phyloP scores from a whole-genome alignment of 2,113 vertebrate genomes.

The Malurus elegans region DNA sequence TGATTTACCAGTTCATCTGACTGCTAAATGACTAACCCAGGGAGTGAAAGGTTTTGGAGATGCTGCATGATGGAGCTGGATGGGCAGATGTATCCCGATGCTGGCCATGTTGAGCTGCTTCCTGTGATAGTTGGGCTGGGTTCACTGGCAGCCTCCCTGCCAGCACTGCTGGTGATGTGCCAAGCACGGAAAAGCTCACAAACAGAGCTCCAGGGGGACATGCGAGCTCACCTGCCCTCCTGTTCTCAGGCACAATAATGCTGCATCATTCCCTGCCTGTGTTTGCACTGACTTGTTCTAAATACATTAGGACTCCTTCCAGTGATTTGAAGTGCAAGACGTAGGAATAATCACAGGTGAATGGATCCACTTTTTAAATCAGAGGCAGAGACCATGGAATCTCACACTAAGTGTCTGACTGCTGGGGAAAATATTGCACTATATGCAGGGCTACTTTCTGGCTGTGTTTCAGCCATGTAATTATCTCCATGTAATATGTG shows the following conservation, averaged over 20 bases:
- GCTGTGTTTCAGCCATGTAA: not conserved
- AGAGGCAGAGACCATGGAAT: not conserved
- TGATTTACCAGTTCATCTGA: not conserved
- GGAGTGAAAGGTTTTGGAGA: not conserved
- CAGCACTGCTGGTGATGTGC: not conserved
- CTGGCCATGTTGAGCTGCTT: not conserved
- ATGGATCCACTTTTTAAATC: not conserved
- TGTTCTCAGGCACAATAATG: not conserved
- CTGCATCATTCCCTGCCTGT: not conserved
- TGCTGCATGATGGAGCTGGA: not conserved
- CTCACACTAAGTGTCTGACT: not conserved
- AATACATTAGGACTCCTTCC: not conserved
- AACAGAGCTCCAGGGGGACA: not conserved
- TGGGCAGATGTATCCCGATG: not conserved
- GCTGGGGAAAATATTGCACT: not conserved
- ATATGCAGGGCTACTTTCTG: not conserved
- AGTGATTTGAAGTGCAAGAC: not conserved
- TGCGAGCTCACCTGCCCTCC: not conserved
- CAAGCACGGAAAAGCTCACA: not conserved
- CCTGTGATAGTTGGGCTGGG: rapidly evolving
- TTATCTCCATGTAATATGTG: not conserved
- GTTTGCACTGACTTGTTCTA: not conserved
- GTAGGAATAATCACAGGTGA: not conserved
- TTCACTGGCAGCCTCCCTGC: not conserved
- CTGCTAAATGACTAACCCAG: not conserved